A percentile compares a stretch with the other conserved stretches of the same genome.
Conservation (phyloP, 2,797 vertebrate species). For the Mormyrops boulengeri region DNA sequence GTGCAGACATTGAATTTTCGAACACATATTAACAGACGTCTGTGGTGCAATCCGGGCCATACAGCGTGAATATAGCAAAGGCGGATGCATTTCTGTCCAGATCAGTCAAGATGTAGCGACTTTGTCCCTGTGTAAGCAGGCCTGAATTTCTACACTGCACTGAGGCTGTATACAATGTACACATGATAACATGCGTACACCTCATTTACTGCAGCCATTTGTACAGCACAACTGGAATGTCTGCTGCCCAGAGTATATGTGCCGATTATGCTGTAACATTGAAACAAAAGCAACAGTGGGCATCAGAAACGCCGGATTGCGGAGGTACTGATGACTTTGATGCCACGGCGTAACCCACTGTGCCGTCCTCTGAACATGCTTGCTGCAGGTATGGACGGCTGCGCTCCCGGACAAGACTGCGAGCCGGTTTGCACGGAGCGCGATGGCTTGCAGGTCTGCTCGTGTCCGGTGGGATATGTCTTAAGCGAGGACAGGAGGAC, state of each 20-base stretch:
- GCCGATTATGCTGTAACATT: background rate
- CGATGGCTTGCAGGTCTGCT: constrained; percentile 52
- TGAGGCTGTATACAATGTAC: background rate
- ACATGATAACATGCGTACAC: background rate
- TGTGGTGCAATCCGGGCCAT: background rate
- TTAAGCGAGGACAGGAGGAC: constrained; percentile 63
- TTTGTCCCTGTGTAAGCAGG: background rate
- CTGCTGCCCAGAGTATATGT: background rate
- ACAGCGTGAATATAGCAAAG: constrained; percentile 1
- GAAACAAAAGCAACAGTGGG: background rate
- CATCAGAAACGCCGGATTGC: background rate
- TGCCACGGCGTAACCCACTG: background rate
- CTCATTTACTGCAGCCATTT: background rate
- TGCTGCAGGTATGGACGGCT: constrained; percentile 48
- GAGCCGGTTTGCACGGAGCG: constrained; percentile 61
- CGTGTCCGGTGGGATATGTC: constrained; percentile 57
- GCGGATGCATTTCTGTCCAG: background rate
- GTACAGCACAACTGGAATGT: background rate
- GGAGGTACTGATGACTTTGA: background rate
- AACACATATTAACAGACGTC: background rate
- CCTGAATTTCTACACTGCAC: background rate
- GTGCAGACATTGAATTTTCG: background rate
- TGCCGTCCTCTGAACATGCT: constrained; percentile 24
- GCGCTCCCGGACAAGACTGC: constrained; percentile 58
- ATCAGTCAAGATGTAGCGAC: background rate